Conservation (phyloP, 2,113 vertebrate genomes). For the Poeciliopsis prolifica region DNA sequence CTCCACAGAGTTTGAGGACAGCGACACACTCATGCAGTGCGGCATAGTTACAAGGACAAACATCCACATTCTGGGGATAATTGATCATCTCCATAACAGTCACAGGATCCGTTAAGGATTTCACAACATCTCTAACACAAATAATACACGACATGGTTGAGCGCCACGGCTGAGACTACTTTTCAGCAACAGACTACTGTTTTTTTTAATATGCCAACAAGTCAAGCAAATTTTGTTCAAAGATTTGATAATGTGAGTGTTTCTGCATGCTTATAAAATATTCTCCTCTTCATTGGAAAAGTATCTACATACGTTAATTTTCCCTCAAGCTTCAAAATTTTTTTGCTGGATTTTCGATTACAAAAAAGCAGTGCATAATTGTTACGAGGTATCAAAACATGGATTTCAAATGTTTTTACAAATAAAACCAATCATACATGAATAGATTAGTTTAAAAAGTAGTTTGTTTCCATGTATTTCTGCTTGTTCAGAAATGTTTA, state of each 20-base stretch:
- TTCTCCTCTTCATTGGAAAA: too few species aligned
- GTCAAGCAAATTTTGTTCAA: neutral
- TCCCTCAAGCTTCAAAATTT: too few species aligned
- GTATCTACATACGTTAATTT: too few species aligned
- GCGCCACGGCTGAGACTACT: constrained; percentile 31
- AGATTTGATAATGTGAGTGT: neutral
- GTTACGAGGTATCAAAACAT: too few species aligned
- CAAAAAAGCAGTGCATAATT: too few species aligned
- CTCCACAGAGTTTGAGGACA: constrained; percentile 35
- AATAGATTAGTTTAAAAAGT: too few species aligned
- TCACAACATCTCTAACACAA: constrained; percentile 51
- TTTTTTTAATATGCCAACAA: too few species aligned
- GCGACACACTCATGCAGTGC: constrained; percentile 13
- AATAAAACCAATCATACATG: too few species aligned
- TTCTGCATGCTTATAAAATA: neutral
- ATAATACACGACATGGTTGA: constrained; percentile 59
- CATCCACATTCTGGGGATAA: constrained; percentile 48
- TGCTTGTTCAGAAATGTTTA: too few species aligned
- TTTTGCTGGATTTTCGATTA: too few species aligned
- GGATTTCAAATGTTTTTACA: too few species aligned
- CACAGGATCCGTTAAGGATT: constrained; percentile 56
- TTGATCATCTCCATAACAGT: constrained; percentile 56
- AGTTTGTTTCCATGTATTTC: too few species aligned
- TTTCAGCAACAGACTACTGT: neutral
- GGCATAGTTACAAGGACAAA: constrained; percentile 16